phyloP scores from a whole-genome alignment of 2,888 invertebrate genomes.

The Eilema depressum region DNA sequence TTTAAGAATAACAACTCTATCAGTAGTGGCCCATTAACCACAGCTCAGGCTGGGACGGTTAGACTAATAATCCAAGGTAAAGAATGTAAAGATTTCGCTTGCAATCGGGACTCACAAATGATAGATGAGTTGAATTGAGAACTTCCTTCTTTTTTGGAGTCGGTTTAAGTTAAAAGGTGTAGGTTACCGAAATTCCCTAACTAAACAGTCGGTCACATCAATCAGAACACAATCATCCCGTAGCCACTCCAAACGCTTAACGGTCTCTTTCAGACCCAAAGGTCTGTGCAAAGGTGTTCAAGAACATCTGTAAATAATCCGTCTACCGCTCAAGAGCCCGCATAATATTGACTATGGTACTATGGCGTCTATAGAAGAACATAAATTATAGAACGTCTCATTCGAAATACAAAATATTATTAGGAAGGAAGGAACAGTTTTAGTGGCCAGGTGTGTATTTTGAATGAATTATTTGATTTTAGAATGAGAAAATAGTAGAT shows the following conservation, averaged over 20 bases:
- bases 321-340: slow-evolving; percentile 55
- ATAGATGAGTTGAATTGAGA: no score
- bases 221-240: slow-evolving; percentile 37
- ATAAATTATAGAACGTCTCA: slow-evolving; percentile 58
- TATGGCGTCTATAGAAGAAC: slow-evolving; percentile 35
- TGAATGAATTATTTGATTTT: neutral
- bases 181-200: no score
- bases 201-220: slow-evolving; percentile 25
- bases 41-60: no score
- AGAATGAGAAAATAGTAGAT: no score
- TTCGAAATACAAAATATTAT: slow-evolving; percentile 28
- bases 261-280: slow-evolving; percentile 46
- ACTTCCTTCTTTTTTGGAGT: no score
- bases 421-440: slow-evolving; percentile 37
- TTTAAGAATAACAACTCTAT: no score
- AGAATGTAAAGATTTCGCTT: no score
- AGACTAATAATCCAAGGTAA: no score
- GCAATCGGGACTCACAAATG: no score
- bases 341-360: slow-evolving; percentile 34
- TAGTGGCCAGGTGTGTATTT: slow-evolving; percentile 48
- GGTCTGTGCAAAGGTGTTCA: slow-evolving; percentile 75
- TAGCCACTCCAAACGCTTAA: slow-evolving; percentile 31
- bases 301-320: slow-evolving; percentile 77
- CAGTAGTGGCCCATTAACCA: no score
- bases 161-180: no score